Conservation (phyloP, 2,113 vertebrate species). For the Microcebus murinus region DNA sequence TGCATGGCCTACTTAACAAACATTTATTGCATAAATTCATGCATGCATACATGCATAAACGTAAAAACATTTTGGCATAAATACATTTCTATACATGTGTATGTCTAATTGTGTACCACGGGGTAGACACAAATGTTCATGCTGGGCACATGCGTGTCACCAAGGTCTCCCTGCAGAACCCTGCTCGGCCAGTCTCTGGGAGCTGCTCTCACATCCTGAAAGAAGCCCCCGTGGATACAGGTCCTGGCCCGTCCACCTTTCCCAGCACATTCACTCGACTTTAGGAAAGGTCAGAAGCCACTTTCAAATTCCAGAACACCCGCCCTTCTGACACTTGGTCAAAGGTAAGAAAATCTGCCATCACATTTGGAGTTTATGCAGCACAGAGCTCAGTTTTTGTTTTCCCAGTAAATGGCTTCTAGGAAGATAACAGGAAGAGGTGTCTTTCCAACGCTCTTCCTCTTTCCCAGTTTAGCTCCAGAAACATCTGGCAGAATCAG, state of each 20-base stretch:
- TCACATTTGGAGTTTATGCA: neutral
- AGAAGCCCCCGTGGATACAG: neutral
- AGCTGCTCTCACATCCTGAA: accelerated
- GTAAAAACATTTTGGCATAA: neutral
- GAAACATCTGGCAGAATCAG: neutral
- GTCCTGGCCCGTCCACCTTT: neutral
- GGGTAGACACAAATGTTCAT: neutral
- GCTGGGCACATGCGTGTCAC: accelerated
- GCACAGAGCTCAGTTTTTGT: neutral
- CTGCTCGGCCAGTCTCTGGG: neutral
- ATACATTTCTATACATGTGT: neutral
- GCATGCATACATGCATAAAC: accelerated
- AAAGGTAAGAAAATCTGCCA: neutral
- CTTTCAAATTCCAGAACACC: neutral
- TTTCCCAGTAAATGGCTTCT: neutral
- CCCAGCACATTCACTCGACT: neutral
- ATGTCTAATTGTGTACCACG: neutral
- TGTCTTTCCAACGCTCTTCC: neutral
- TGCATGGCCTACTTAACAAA: neutral
- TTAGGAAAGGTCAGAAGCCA: neutral
- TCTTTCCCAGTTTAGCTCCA: neutral
- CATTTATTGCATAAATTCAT: neutral
- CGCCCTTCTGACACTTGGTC: neutral
- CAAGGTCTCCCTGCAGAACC: accelerated
- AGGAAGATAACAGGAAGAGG: neutral